Evolutionary conservation across 2,797 vertebrate species (phyloP).

Genomic region (Crax fasciolata): DNA sequence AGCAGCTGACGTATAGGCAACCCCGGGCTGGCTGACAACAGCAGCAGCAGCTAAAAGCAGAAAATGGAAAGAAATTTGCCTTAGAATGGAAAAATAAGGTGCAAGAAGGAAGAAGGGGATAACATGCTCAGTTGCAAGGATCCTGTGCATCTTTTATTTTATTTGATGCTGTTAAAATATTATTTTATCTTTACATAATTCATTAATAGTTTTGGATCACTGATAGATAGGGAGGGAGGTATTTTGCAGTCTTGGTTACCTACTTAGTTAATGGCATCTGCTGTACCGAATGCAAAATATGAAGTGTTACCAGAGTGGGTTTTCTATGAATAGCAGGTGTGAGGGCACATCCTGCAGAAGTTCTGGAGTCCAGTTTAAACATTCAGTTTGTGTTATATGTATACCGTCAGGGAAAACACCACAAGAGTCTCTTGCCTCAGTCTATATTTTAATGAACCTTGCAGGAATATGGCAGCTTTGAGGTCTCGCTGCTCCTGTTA

Average conservation of each 20-base stretch:
- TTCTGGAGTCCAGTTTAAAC: background rate
- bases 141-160: background rate
- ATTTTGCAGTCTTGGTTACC: background rate
- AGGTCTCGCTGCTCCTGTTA: background rate
- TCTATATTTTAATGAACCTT: background rate
- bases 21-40: background rate
- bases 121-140: background rate
- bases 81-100: background rate
- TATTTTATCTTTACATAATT: background rate
- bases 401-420: background rate
- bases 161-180: background rate
- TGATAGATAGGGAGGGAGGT: background rate
- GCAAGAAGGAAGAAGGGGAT: background rate
- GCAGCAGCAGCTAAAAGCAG: background rate
- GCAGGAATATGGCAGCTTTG: background rate
- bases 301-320: background rate
- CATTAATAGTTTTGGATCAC: background rate
- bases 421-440: background rate
- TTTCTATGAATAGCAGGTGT: background rate
- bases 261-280: fast-evolving
- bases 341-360: background rate
- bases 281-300: background rate
- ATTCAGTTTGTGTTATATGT: background rate
- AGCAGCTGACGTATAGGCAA: conserved; percentile 1
- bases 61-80: background rate